Evolutionary conservation across 2,113 vertebrate species (phyloP).

Genomic region (Brienomyrus brachyistius): DNA sequence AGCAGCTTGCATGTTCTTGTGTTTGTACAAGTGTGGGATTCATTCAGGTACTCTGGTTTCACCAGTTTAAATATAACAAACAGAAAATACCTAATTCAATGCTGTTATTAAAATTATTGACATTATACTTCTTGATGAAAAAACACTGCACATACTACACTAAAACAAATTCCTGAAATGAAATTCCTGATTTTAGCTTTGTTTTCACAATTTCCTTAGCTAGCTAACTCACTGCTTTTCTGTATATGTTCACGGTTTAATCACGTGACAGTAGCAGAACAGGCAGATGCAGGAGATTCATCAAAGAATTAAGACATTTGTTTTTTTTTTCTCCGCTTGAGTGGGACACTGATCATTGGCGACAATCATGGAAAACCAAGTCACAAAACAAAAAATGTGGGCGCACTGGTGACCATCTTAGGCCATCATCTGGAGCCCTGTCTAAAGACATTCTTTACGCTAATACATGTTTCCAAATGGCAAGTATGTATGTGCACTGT

Average conservation of each 20-base stretch:
- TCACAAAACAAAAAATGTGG: not conserved
- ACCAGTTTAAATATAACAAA: not conserved
- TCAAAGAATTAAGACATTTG: not conserved
- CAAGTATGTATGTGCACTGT: not conserved
- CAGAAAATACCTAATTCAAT: not conserved
- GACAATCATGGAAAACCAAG: not conserved
- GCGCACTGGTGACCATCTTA: not conserved
- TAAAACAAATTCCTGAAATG: not conserved
- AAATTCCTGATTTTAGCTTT: not conserved
- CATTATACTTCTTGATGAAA: not conserved
- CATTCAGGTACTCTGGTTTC: not conserved
- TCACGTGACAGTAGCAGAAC: not conserved
- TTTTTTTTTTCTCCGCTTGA: not conserved
- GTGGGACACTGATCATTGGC: not conserved
- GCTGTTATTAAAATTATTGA: not conserved
- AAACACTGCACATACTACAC: not conserved
- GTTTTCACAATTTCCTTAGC: not conserved
- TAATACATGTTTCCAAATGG: not conserved
- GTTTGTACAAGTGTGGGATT: not conserved
- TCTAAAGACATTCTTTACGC: not conserved
- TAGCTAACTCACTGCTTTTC: not conserved
- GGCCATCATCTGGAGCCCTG: not conserved
- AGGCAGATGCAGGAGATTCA: not conserved
- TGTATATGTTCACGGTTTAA: not conserved
- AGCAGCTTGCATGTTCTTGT: not conserved